A percentile compares a stretch with the other conserved stretches of the same genome.
These are phyloP conservation scores for Troglohyphantes excavatus DNA, from an alignment of 2,888 invertebrate genomes.

Conservation along the genomic window DNA sequence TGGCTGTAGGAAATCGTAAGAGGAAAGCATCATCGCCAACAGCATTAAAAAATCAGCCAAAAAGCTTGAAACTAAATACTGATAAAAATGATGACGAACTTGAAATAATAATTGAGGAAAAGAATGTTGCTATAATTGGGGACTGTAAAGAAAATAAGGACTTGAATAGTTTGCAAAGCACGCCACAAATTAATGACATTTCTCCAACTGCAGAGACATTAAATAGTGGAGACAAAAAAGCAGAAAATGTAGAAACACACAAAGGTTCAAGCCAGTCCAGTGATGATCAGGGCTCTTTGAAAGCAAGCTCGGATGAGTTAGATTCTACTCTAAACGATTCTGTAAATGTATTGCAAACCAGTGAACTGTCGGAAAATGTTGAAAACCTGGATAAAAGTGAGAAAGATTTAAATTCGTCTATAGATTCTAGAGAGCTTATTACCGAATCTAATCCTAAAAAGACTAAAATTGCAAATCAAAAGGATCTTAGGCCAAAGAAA, in stretches of 20 bases:
- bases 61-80: constrained; percentile 36
- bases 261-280: neutral
- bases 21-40: constrained; percentile 53
- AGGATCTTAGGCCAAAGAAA: constrained; percentile 4
- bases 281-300: neutral
- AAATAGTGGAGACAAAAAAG: neutral
- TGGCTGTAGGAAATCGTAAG: constrained; percentile 30
- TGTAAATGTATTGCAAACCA: constrained; percentile 38
- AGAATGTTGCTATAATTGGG: neutral
- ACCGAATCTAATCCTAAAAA: neutral
- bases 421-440: neutral
- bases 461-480: neutral
- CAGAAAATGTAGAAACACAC: neutral
- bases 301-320: constrained; percentile 51
- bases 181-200: neutral
- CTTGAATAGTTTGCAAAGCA: constrained; percentile 17
- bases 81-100: constrained; percentile 37
- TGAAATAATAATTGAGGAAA: constrained; percentile 19
- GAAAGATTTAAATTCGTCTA: neutral
- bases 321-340: constrained; percentile 49
- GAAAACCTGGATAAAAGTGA: constrained; percentile 11
- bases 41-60: constrained; percentile 2
- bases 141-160: constrained; percentile 70
- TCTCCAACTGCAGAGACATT: neutral
- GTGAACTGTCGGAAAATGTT: constrained; percentile 44